A percentile compares a stretch with the other conserved stretches of the same genome.
Conservation (phyloP, 2,797 vertebrate species). For the Tragelaphus oryx region DNA sequence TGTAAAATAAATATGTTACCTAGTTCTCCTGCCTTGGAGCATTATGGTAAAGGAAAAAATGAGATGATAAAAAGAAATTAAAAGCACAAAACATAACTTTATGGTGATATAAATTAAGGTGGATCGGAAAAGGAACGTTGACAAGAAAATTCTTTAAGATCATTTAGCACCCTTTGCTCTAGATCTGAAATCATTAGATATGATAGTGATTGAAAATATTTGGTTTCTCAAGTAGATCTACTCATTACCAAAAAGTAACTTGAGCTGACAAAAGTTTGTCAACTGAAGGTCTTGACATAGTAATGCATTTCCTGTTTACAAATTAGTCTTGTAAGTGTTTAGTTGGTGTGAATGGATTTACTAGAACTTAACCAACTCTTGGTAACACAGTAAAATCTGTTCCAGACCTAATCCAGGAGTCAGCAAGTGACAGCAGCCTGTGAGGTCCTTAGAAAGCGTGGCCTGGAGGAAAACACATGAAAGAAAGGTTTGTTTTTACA, state of each 20-base stretch:
- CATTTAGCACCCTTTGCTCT: neutral
- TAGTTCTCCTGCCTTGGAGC: neutral
- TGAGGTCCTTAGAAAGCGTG: neutral
- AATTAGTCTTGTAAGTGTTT: slow-evolving; percentile 11
- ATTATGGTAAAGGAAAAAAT: neutral
- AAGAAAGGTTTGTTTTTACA: slow-evolving; percentile 61
- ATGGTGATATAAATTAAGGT: neutral
- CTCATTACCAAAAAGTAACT: neutral
- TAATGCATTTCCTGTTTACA: slow-evolving; percentile 35
- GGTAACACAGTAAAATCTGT: slow-evolving; percentile 49
- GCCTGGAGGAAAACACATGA: slow-evolving; percentile 61
- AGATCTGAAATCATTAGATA: slow-evolving; percentile 22
- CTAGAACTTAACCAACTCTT: slow-evolving; percentile 10
- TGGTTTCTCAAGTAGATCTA: neutral
- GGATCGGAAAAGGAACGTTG: neutral
- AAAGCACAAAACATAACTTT: slow-evolving; percentile 11
- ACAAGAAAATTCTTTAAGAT: slow-evolving; percentile 21
- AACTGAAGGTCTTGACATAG: neutral
- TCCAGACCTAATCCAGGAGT: slow-evolving; percentile 49
- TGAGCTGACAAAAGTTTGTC: neutral
- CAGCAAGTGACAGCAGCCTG: slow-evolving; percentile 9
- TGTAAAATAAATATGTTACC: neutral
- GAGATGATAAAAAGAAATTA: neutral
- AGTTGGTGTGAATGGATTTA: slow-evolving; percentile 27
- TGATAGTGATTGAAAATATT: slow-evolving; percentile 16